Evolutionary conservation across 2,113 vertebrate genomes (phyloP), one percentile per base, ranked within the genome.

Genomic region (Carollia perspicillata): DNA sequence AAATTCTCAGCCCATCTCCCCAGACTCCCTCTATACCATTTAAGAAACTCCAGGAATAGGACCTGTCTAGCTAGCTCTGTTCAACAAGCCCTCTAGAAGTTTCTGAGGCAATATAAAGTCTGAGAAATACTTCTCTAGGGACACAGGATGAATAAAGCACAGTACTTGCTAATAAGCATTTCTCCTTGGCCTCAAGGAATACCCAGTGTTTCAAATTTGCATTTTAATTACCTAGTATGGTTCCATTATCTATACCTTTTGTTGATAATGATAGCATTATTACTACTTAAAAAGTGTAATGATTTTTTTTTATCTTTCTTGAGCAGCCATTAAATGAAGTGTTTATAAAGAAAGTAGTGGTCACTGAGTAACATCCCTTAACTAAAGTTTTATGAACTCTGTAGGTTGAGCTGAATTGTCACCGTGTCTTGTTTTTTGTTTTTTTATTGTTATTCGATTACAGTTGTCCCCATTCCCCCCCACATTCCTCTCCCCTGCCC

Each of bases 141-240:
- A 80, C 28, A 28, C 6, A 20, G 53, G 58, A n/a, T 51, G 51
- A 83, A 33, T 65, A 60, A 72, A 11, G 12, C 22, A 49, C 4
- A 7, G 28, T 6, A 28, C 72, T 93, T 47, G 26, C 53, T 28
- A 63, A 47, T 44, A 33, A 94, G 47, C 33, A 18, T 81, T 89
- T 83, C 63, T 94, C 37, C 23, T 69, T 42, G 30, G 13, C 58
- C 74, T 42, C 87, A 60, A 37, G 60, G 51, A 93, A 68, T 49
- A 77, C 47, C 78, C 37, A 79, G 14, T 77, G 35, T 78, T 77
- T 89, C 72, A 80, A 92, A 92, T 90, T 55, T 84, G 55, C 51
- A 72, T 90, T 81, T 93, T 95, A 90, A 94, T 95, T 75, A 40
- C 30, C 75, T 69, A 92, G 37, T 33, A 40, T n/a, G 55, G 20